Conservation (phyloP, 2,888 invertebrate genomes). For the Neelides folsomi region DNA sequence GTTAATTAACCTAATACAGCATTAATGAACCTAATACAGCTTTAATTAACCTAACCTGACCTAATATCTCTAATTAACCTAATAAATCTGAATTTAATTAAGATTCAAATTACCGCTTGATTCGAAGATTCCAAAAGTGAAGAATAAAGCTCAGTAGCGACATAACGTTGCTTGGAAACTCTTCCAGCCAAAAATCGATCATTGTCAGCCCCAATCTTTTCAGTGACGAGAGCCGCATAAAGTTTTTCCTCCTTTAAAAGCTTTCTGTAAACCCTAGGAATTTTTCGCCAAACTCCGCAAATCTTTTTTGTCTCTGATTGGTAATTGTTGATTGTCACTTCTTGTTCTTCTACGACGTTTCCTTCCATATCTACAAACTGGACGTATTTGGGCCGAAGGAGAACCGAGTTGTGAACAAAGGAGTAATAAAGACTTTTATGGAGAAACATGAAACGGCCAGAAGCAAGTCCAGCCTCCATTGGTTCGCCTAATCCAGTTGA, state of each 20-base stretch:
- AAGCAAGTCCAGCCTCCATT: conserved; percentile 51
- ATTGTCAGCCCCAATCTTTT: conserved; percentile 43
- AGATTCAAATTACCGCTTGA: conserved; percentile 26
- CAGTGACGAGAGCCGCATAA: conserved; percentile 66
- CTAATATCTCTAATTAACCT: too few species aligned
- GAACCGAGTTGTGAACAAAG: conserved; percentile 43
- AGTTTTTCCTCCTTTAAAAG: conserved; percentile 64
- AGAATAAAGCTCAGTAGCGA: conserved; percentile 70
- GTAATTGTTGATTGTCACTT: conserved; percentile 48
- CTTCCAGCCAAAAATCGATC: conserved; percentile 36
- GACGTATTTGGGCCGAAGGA: conserved; percentile 50
- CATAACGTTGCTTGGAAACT: conserved; percentile 35
- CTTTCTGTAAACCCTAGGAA: conserved; percentile 68
- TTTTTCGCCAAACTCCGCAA: conserved; percentile 78
- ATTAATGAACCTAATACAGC: too few species aligned
- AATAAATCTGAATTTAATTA: background rate
- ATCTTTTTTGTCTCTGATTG: conserved; percentile 73
- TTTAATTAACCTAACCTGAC: too few species aligned
- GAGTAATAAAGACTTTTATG: conserved; percentile 72
- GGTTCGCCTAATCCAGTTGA: conserved; percentile 41
- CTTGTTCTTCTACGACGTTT: conserved; percentile 69
- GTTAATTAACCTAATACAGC: too few species aligned
- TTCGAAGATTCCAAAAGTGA: conserved; percentile 55
- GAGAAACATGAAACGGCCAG: conserved; percentile 64
- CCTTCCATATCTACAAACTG: conserved; percentile 68